Evolutionary conservation across 2,797 vertebrate species (phyloP), one percentile per base, ranked within the genome.

Genomic region (Cynodonichthys magdalenae): DNA sequence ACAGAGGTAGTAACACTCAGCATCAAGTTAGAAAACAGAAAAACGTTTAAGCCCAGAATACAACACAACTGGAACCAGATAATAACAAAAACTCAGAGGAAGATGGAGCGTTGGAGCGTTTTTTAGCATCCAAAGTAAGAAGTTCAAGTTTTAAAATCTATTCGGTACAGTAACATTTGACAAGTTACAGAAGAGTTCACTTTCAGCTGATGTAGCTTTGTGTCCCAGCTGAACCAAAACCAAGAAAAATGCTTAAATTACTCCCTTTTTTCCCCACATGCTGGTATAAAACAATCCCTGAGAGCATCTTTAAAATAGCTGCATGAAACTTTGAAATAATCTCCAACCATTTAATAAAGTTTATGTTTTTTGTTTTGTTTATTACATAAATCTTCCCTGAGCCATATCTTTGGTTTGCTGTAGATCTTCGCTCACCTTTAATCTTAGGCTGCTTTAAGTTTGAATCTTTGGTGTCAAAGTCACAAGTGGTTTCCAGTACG

Each of bases 391-490:
- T 31, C 31, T 6, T 31, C 7, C 53, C 29, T 44, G 51, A 19
- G 41, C n/a, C 24, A 57, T 11, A 34, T n/a, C 17, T 15, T 15
- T 31, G n/a, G 11, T n/a, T 12, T 14, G 34, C 9, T 28, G 5
- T 24, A 52, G n/a, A 59, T 27, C 6, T 34, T 31, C 2, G 2
- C 15, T 59, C 10, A 71, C 49, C 17, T 53, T 59, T 47, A 56
- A 11, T 36, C 15, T 15, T 28, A 31, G 31, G 31, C 31, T 31
- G 31, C 31, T 6, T 31, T 6, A 31, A 6, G 31, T 31, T 31
- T 31, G 31, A 6, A 31, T 31, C 31, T 31, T 31, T 31, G 31
- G 31, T 31, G 3, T 31, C 9, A 6, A 5, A 31, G 31, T 31
- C 31, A 31, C 31, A 31, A 9, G 31, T 31, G 31, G 31, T 31